Percentiles rank a stretch among this genome's conserved stretches.
These are phyloP conservation scores for Octopus bimaculoides DNA, from an alignment of 1,140 invertebrate species.

Conservation along the genomic window DNA sequence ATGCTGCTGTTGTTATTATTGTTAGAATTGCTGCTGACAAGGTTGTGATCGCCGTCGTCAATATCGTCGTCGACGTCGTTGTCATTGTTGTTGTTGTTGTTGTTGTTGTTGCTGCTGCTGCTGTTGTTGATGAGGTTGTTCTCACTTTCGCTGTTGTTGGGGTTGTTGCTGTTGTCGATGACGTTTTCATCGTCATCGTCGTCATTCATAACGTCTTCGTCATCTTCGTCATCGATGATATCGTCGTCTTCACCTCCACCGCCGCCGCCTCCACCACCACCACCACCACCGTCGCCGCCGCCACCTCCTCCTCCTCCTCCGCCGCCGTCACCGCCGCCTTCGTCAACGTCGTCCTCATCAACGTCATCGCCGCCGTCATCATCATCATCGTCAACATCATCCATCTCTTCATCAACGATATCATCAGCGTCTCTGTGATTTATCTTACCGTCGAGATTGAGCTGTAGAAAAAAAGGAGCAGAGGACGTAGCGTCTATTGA, in stretches of 20 bases:
- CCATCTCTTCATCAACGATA: conserved; percentile 22
- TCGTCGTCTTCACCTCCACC: conserved; percentile 22
- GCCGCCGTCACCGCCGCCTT: conserved; percentile 24
- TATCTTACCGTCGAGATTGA: not conserved
- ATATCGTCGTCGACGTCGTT: conserved; percentile 10
- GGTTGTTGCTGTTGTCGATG: conserved; percentile 24
- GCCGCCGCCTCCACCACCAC: not conserved
- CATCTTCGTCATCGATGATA: conserved; percentile 8
- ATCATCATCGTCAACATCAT: conserved; percentile 10
- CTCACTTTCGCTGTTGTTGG: not conserved
- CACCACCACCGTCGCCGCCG: not conserved
- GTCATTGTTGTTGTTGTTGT: conserved; percentile 15
- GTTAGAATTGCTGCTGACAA: not conserved
- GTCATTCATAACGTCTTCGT: conserved; percentile 37
- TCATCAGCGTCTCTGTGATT: not conserved
- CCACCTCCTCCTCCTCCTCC: conserved; percentile 36
- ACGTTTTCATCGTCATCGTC: conserved; percentile 24
- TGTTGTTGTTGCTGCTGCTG: not conserved
- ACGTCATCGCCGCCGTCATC: conserved; percentile 37
- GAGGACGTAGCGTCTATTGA: too few species aligned
- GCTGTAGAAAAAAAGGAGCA: too few species aligned
- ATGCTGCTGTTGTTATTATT: conserved; percentile 7
- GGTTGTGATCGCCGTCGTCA: not conserved
- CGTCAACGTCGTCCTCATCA: conserved; percentile 22
- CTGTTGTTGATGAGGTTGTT: not conserved